These are phyloP conservation scores for Agrotis clavis DNA, from an alignment of 2,888 invertebrate species.

Conservation along the genomic window DNA sequence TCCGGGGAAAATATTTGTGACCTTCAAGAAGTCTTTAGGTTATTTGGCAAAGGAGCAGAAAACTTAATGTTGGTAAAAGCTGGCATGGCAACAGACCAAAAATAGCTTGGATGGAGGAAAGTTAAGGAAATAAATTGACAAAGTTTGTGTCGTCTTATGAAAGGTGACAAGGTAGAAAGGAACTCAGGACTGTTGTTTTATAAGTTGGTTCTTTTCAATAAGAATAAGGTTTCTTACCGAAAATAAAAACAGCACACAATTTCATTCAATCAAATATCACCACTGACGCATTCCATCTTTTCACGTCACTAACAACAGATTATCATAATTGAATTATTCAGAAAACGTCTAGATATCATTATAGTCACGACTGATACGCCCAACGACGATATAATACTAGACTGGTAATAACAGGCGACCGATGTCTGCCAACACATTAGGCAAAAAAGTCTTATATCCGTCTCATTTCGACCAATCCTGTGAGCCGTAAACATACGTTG, in stretches of 20 bases:
- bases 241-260: background rate
- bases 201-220: background rate
- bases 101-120: conserved; percentile 27
- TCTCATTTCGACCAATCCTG: no score
- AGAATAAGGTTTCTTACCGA: background rate
- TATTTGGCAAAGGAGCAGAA: conserved; percentile 48
- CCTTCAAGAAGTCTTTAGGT: conserved; percentile 55
- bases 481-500: no score
- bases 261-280: background rate
- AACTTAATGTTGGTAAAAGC: conserved; percentile 45
- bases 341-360: conserved; percentile 21
- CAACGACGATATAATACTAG: no score
- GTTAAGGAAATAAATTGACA: conserved; percentile 5
- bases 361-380: no score
- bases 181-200: background rate
- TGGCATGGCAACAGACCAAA: conserved; percentile 29
- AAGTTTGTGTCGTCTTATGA: conserved; percentile 10
- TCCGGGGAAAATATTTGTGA: conserved; percentile 53
- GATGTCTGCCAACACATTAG: no score
- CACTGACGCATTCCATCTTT: background rate
- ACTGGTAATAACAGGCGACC: no score
- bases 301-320: conserved; percentile 2
- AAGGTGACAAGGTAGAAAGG: conserved; percentile 15
- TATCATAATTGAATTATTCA: conserved; percentile 20
- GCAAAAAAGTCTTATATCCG: no score